Evolutionary conservation across 30 jellyfish, hydroid and myxozoan genomes (phyloP).

Genomic region (Hydra vulgaris): DNA sequence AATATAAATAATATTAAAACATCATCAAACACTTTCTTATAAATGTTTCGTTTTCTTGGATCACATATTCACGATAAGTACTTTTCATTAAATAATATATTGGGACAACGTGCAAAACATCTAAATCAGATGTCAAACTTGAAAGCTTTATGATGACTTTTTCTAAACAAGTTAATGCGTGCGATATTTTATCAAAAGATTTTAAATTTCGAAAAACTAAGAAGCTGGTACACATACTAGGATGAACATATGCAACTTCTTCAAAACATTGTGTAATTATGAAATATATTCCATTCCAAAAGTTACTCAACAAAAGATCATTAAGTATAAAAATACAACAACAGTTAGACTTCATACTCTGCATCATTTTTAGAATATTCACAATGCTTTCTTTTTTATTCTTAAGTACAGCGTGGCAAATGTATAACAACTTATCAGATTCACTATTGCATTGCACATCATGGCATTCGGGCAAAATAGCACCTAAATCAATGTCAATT

Average conservation of each 20-base stretch:
- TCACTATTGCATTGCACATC: neutral
- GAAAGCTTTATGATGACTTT: neutral
- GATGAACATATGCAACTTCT: neutral
- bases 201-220: neutral
- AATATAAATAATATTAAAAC: too few species aligned
- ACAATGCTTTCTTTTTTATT: neutral
- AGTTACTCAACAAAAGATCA: neutral
- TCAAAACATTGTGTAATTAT: conserved; percentile 2
- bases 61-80: neutral
- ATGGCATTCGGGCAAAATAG: neutral
- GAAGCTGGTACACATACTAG: neutral
- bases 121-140: neutral
- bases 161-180: neutral
- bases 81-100: conserved; percentile 2
- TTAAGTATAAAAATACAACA: conserved; percentile 1
- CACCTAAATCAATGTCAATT: neutral
- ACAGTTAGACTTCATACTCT: neutral
- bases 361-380: conserved; percentile 8
- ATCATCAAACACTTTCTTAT: neutral
- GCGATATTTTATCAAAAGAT: neutral
- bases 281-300: conserved; percentile 23
- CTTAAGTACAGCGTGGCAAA: neutral
- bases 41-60: neutral
- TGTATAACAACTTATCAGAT: neutral
- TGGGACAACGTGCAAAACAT: conserved; percentile 9